These are phyloP conservation scores for Pseudorasbora parva DNA, from an alignment of 2,113 vertebrate genomes.

Conservation along the genomic window DNA sequence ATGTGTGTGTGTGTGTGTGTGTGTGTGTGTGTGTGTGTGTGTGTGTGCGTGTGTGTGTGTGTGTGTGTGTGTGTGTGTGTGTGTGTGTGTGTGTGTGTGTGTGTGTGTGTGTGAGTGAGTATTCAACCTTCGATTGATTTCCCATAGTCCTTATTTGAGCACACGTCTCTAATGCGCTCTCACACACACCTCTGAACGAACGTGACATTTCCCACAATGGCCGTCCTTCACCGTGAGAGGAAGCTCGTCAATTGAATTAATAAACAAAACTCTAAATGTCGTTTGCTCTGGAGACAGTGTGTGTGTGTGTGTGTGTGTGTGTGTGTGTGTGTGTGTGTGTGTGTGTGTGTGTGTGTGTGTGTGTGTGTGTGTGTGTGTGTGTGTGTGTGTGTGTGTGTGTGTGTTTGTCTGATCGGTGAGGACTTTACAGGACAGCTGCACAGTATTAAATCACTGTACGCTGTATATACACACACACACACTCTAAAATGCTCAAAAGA, in stretches of 20 bases:
- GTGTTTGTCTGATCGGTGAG: neutral
- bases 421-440: too few relatives aligned
- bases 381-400: neutral
- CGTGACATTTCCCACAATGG: neutral
- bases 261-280: neutral
- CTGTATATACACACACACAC: too few relatives aligned
- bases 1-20: too few relatives aligned
- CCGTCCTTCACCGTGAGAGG: neutral
- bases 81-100: neutral
- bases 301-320: neutral
- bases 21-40: neutral
- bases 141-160: conserved; percentile 21
- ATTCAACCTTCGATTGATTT: conserved; percentile 30
- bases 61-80: neutral
- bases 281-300: neutral
- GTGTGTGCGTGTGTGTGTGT: neutral
- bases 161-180: neutral
- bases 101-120: neutral
- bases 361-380: neutral
- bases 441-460: neutral
- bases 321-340: neutral
- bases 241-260: neutral
- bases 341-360: neutral
- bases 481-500: neutral
- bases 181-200: neutral